Percentiles rank a stretch among this genome's conserved stretches.
These are phyloP conservation scores for Sparus aurata DNA, from an alignment of 2,797 vertebrate species.

Conservation along the genomic window DNA sequence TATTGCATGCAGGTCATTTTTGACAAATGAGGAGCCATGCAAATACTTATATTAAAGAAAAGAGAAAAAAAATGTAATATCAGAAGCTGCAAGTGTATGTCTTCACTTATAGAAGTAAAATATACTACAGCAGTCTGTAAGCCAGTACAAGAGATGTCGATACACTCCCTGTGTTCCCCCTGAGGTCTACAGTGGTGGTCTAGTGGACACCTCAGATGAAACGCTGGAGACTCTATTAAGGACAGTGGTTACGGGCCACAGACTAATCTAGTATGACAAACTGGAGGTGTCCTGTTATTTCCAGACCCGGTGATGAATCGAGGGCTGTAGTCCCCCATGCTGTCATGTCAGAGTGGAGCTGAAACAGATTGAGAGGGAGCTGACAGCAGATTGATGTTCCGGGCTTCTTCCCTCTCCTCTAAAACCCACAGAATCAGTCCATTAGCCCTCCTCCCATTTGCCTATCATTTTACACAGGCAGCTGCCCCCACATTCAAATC, in stretches of 20 bases:
- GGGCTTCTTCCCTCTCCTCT: conserved; percentile 70
- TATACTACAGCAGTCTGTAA: conserved; percentile 18
- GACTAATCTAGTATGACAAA: conserved; percentile 89
- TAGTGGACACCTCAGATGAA: conserved; percentile 80
- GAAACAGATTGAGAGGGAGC: conserved; percentile 86
- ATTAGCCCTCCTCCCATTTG: conserved; percentile 80
- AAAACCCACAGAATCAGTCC: conserved; percentile 82
- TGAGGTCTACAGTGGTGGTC: conserved; percentile 81
- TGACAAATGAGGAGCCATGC: conserved; percentile 44
- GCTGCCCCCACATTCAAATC: conserved; percentile 52
- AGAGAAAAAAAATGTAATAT: background rate
- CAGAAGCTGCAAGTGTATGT: conserved; percentile 1
- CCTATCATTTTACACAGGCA: conserved; percentile 69
- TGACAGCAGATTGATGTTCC: conserved; percentile 83
- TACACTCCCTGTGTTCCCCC: conserved; percentile 60
- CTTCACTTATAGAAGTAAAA: conserved; percentile 28
- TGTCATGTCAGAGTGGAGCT: conserved; percentile 86
- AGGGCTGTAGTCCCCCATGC: conserved; percentile 80
- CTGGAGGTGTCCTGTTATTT: conserved; percentile 88
- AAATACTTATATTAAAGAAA: conserved; percentile 21
- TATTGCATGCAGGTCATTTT: conserved; percentile 25
- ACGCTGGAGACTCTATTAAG: conserved; percentile 86
- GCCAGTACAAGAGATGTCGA: conserved; percentile 54
- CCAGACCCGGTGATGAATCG: conserved; percentile 86
- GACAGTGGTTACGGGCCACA: conserved; percentile 86